Percentiles rank a stretch among this genome's conserved stretches.
These are phyloP conservation scores for Cryptotis parvus DNA, from an alignment of 2,113 vertebrate species.

Conservation along the genomic window DNA sequence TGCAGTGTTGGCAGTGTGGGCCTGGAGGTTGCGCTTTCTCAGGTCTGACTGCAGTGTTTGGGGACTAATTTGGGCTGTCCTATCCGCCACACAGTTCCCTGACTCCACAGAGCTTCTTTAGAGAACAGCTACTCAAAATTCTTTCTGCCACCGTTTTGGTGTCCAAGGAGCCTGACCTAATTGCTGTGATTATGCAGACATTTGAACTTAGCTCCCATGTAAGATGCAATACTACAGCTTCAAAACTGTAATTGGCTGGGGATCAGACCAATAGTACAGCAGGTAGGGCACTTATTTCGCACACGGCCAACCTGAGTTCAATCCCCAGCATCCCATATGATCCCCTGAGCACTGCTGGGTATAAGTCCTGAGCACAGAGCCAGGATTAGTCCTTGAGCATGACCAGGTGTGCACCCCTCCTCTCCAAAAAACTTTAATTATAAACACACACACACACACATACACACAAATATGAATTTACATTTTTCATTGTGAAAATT, in stretches of 20 bases:
- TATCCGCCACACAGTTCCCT: background rate
- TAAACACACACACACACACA: too few species aligned
- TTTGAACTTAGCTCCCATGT: background rate
- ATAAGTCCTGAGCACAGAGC: too few species aligned
- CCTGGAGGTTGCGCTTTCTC: background rate
- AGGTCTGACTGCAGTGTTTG: background rate
- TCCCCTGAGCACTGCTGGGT: too few species aligned
- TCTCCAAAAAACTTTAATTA: too few species aligned
- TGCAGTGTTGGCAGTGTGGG: fast-evolving
- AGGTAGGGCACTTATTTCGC: too few species aligned
- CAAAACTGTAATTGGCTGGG: background rate
- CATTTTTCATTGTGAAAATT: background rate
- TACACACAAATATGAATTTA: background rate
- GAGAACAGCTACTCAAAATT: background rate
- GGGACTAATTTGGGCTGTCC: fast-evolving
- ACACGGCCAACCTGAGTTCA: too few species aligned
- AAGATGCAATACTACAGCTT: background rate
- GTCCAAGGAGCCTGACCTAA: conserved; percentile 6
- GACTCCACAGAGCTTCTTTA: background rate
- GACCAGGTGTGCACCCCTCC: too few species aligned
- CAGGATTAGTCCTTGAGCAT: too few species aligned
- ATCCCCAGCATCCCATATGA: too few species aligned
- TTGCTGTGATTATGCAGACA: background rate
- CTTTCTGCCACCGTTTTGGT: background rate
- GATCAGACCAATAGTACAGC: too few species aligned